Evolutionary conservation across 1,140 invertebrate genomes (phyloP).

Genomic region (Lamellibrachia luymesi): DNA sequence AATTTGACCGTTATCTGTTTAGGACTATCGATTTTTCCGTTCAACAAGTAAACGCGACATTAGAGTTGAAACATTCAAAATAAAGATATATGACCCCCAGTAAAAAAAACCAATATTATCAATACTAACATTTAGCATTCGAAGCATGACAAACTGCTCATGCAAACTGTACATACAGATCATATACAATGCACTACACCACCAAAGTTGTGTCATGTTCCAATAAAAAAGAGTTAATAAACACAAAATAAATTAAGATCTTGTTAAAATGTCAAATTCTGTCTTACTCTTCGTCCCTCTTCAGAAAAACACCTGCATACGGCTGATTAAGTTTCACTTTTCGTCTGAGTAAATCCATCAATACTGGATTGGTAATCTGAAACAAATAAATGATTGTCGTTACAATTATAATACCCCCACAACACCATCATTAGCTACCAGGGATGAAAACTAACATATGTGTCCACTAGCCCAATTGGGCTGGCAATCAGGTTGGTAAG

Average conservation of each 20-base stretch:
- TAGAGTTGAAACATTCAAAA: too few relatives aligned
- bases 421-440: too few relatives aligned
- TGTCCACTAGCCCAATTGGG: too few relatives aligned
- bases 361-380: slow-evolving; percentile 79
- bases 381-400: slow-evolving; percentile 16
- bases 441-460: too few relatives aligned
- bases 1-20: too few relatives aligned
- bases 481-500: too few relatives aligned
- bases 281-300: slow-evolving; percentile 81
- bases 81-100: too few relatives aligned
- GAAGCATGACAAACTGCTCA: too few relatives aligned
- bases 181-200: neutral
- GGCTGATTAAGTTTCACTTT: slow-evolving; percentile 96
- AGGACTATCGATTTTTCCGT: too few relatives aligned
- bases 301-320: slow-evolving; percentile 96
- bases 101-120: too few relatives aligned
- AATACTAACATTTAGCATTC: too few relatives aligned
- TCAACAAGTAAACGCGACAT: too few relatives aligned
- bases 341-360: slow-evolving; percentile 87
- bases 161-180: neutral
- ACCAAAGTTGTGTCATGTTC: neutral
- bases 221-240: neutral
- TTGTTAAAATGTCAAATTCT: slow-evolving; percentile 17
- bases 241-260: neutral
- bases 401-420: neutral